Evolutionary conservation across 2,113 vertebrate species (phyloP), one percentile per base, ranked within the genome.

Genomic region (Agapornis roseicollis): DNA sequence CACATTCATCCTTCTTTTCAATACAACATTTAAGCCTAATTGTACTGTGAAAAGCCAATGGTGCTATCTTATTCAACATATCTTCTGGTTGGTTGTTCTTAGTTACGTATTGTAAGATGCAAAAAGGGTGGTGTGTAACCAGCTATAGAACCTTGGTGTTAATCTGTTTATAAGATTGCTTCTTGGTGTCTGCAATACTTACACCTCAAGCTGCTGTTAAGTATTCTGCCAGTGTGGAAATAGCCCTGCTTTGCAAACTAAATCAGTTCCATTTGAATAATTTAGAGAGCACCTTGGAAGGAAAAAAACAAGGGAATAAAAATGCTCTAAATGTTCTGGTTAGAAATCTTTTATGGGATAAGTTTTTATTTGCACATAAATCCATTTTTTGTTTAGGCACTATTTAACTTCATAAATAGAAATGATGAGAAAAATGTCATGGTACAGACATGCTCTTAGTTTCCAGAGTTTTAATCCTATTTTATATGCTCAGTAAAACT

Each of bases 161-260:
- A 86, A 90, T 90, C 80, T 80, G 64, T 91, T 95, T 70, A 68
- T 37, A 66, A 90, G 93, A 78, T 81, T 87, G 65, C 50, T 46
- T 78, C 50, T 86, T 89, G 66, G 29, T 89, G 60, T 87, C 65
- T 74, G 50, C 80, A 70, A 17, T 44, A 83, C 47, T 85, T 82
- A 64, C 1, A 5, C 41, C 18, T 78, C 60, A 74, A 63, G 55
- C 61, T 90, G 66, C 39, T 0, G 0, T 29, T 61, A 70, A 50
- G 35, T 56, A 80, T 77, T 94, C n/a, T 83, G 31, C 33, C 0
- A 1, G 44, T 22, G 37, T 1, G 8, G 50, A 90, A 92, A 84
- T 49, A 90, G 33, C n/a, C 31, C 77, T 74, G 55, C 49, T 92
- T 89, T 94, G 86, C 77, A 90, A 70, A 70, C 15, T 35, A 20